Evolutionary conservation across 2,113 vertebrate species (phyloP), one percentile per base, ranked within the genome.

Genomic region (Thunnus maccoyii): DNA sequence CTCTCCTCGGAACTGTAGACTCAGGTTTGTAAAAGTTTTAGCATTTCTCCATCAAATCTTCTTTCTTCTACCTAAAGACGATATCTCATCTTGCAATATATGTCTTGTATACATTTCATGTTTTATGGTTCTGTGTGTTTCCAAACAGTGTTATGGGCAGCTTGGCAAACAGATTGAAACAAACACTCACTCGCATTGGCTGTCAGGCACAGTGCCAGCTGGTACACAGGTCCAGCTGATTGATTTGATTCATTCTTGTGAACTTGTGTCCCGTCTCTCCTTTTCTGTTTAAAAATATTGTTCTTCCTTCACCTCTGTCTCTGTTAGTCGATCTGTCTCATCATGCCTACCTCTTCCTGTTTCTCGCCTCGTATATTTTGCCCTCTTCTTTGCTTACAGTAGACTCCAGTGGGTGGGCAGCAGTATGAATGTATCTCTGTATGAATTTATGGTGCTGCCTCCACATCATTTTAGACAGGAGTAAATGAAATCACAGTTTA

Each of bases 191-290:
- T 66, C 55, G 18, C 30, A 1, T 41, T 63, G 69, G 68, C 70
- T 78, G 30, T 46, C 57, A 22, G 86, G 79, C 82, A 51, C 55
- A 60, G 54, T 62, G 55, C 61, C 70, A 85, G 76, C 51, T 41
- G 17, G 56, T 78, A 81, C 78, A 80, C 51, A 48, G 64, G 64
- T 76, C 63, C 65, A 50, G 44, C 78, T 84, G 65, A 91, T 84
- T 72, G 56, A 88, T 65, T 69, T 48, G 54, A 76, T 77, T 87
- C 47, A 57, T 55, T 84, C 36, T 72, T 15, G 15, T 60, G 27
- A 75, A 74, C 64, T 55, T 14, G 3, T 47, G 30, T 62, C 68
- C 20, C 16, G 5, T 77, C 44, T 20, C 15, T 65, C 11, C n/a
- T 17, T 51, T 25, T 74, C 22, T n/a, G 17, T 78, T 62, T 47